A percentile compares a stretch with the other conserved stretches of the same genome.
Conservation (phyloP, 2,888 invertebrate genomes). For the Lamproptera curius region DNA sequence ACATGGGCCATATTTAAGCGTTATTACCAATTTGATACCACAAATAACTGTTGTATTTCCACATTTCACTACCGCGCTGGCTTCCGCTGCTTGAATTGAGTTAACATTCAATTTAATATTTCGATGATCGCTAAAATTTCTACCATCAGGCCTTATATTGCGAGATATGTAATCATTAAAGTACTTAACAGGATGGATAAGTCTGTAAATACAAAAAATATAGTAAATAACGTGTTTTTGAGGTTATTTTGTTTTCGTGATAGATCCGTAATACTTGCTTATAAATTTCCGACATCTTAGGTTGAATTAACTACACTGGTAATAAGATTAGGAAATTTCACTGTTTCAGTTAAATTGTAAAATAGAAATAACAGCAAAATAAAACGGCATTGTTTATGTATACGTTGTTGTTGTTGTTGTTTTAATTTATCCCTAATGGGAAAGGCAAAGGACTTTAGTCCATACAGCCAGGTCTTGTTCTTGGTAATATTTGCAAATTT, state of each 20-base stretch:
- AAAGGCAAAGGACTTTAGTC: no score
- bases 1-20: no score
- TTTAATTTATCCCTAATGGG: not conserved
- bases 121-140: conserved; percentile 84
- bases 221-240: not conserved
- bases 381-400: no score
- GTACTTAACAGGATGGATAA: conserved; percentile 86
- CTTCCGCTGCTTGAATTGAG: conserved; percentile 79
- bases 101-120: conserved; percentile 69
- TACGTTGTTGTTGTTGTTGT: not conserved
- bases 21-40: conserved; percentile 88
- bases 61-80: conserved; percentile 86
- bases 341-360: no score
- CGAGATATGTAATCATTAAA: conserved; percentile 85
- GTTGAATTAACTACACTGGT: no score
- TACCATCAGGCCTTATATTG: conserved; percentile 86
- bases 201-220: conserved; percentile 62
- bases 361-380: no score
- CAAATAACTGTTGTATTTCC: conserved; percentile 91
- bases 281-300: conserved; percentile 16
- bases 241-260: not conserved
- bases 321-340: no score
- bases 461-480: no score
- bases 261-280: conserved; percentile 11
- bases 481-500: no score